These are phyloP conservation scores for Cephus cinctus DNA, from an alignment of 1,140 invertebrate species.

Conservation along the genomic window DNA sequence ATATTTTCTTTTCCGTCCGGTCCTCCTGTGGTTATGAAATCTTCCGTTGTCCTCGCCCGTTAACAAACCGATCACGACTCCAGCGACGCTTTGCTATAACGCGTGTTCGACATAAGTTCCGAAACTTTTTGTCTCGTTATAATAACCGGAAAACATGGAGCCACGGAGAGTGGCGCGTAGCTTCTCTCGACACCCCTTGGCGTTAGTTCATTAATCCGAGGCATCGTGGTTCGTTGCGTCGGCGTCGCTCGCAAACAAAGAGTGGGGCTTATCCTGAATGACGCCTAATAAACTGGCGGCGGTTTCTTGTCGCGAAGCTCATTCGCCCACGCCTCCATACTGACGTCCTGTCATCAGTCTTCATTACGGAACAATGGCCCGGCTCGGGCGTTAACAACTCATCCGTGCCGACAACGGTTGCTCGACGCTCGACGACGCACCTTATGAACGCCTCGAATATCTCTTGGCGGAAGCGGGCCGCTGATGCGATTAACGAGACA, in stretches of 20 bases:
- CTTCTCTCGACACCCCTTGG: background rate
- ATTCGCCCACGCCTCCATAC: background rate
- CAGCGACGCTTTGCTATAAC: too few relatives aligned
- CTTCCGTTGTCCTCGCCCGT: too few relatives aligned
- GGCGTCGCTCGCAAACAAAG: slow-evolving; percentile 6
- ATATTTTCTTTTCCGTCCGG: too few relatives aligned
- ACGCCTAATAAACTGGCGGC: slow-evolving; percentile 10
- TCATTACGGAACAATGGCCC: slow-evolving; percentile 6
- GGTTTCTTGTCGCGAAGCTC: slow-evolving; percentile 3
- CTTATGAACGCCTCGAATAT: slow-evolving; percentile 13
- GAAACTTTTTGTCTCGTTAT: too few relatives aligned
- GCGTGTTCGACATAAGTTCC: too few relatives aligned
- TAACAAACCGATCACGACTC: too few relatives aligned
- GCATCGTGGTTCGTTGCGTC: background rate
- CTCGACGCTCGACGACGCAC: slow-evolving; percentile 9
- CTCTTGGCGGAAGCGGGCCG: slow-evolving; percentile 15
- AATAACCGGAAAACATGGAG: too few relatives aligned
- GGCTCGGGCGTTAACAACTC: slow-evolving; percentile 1
- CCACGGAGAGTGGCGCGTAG: too few relatives aligned
- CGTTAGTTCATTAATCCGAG: slow-evolving; percentile 8
- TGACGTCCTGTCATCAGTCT: slow-evolving; percentile 6
- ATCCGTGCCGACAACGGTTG: slow-evolving; percentile 10
- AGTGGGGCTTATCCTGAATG: slow-evolving; percentile 8
- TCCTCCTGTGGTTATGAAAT: too few relatives aligned
- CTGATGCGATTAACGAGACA: slow-evolving; percentile 21